Conservation (phyloP, 2,113 vertebrate species). For the Caranx ignobilis region DNA sequence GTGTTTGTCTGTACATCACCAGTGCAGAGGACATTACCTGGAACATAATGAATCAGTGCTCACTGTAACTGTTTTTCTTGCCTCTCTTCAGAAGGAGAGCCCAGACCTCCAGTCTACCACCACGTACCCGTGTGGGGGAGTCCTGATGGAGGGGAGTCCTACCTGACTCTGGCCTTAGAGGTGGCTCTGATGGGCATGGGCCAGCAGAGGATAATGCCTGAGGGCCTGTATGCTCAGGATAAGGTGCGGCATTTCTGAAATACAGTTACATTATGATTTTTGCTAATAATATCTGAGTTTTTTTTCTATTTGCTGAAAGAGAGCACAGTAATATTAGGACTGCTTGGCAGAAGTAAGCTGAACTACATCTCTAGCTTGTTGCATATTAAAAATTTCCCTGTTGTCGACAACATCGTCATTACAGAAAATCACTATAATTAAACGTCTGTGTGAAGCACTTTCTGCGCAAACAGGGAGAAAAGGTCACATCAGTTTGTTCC, state of each 20-base stretch:
- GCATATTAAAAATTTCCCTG: conserved; percentile 15
- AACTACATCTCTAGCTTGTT: conserved; percentile 1
- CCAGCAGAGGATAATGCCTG: conserved; percentile 98
- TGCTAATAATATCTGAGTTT: not conserved
- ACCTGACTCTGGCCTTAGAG: conserved; percentile 95
- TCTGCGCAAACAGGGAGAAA: conserved; percentile 28
- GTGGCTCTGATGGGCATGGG: conserved; percentile 99
- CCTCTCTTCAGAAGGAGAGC: conserved; percentile 88
- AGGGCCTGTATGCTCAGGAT: conserved; percentile 97
- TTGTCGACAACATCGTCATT: conserved; percentile 23
- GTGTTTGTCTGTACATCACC: no score
- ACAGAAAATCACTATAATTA: conserved; percentile 56
- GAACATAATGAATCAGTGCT: not conserved
- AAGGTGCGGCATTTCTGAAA: conserved; percentile 77
- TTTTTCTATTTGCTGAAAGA: not conserved
- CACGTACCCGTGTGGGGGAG: conserved; percentile 90
- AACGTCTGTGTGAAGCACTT: conserved; percentile 46
- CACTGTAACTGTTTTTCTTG: not conserved
- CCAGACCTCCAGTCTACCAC: conserved; percentile 92
- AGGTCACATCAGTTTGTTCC: conserved; percentile 41
- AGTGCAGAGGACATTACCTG: no score
- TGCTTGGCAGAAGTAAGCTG: no score
- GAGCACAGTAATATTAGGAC: not conserved
- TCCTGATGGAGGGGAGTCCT: conserved; percentile 90
- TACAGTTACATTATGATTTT: not conserved